These are phyloP conservation scores for Onychomys torridus DNA, from an alignment of 2,797 vertebrate species.

Conservation along the genomic window DNA sequence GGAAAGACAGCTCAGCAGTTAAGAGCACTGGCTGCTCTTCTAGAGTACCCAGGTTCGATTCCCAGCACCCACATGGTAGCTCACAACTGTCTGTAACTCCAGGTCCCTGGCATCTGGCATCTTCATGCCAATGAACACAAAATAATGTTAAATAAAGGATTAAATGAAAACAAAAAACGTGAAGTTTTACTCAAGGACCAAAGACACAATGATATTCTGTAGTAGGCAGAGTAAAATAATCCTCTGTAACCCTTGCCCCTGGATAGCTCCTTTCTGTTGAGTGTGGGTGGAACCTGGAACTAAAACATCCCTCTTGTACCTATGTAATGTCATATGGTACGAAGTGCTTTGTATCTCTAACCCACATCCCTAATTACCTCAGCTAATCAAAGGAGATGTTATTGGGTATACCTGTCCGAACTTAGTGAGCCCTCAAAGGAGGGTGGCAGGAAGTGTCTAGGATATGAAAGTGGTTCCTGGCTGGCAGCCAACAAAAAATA, in stretches of 20 bases:
- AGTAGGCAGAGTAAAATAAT: background rate
- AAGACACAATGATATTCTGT: background rate
- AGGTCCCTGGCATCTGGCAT: too few relatives aligned
- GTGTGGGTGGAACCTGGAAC: background rate
- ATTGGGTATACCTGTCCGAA: background rate
- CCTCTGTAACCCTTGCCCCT: background rate
- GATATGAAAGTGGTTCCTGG: background rate
- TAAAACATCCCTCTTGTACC: background rate
- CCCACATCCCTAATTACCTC: background rate
- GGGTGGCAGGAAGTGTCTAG: background rate
- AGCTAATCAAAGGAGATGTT: conserved; percentile 29
- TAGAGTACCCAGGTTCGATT: too few relatives aligned
- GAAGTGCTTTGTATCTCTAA: background rate
- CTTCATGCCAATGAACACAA: too few relatives aligned
- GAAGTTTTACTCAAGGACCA: background rate
- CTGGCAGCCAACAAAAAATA: background rate
- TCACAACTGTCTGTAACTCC: too few relatives aligned
- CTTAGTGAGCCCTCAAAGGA: background rate
- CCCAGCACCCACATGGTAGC: too few relatives aligned
- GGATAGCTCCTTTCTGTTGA: background rate
- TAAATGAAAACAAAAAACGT: background rate
- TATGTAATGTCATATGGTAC: background rate
- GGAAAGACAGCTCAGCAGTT: too few relatives aligned
- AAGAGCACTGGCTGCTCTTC: too few relatives aligned
- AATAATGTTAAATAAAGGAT: too few relatives aligned